phyloP scores from a whole-genome alignment of 2,888 invertebrate species.

The Morpho deidamia region DNA sequence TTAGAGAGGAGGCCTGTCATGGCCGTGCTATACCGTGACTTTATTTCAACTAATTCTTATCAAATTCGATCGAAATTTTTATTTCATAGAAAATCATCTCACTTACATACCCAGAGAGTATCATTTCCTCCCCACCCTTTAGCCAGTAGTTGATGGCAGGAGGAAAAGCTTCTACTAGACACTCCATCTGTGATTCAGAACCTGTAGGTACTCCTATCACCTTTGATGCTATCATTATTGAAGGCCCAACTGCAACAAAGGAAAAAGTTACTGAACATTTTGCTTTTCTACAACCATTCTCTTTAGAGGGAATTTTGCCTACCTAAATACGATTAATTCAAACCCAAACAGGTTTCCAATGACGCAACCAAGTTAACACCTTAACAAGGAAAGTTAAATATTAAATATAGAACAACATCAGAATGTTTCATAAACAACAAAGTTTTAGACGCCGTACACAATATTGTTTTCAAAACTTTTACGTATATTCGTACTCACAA shows the following conservation, averaged over 20 bases:
- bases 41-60: no score
- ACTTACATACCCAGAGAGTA: constrained; percentile 77
- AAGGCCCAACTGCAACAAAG: constrained; percentile 79
- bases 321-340: no score
- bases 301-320: no score
- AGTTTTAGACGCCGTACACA: not conserved
- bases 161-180: constrained; percentile 83
- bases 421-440: not conserved
- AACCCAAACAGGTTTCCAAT: no score
- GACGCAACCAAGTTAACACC: no score
- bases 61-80: no score
- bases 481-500: not conserved
- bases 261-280: not conserved
- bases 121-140: constrained; percentile 79
- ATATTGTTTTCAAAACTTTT: not conserved
- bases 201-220: constrained; percentile 82
- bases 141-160: constrained; percentile 84
- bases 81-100: not conserved
- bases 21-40: no score
- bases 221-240: constrained; percentile 81
- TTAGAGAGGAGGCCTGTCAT: no score
- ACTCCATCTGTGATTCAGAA: constrained; percentile 79
- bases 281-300: no score
- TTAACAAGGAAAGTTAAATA: no score
- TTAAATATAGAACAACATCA: no score